Base-by-base conservation (phyloP, 2,888 invertebrate genomes). In the Xestobium rufovillosum region DNA sequence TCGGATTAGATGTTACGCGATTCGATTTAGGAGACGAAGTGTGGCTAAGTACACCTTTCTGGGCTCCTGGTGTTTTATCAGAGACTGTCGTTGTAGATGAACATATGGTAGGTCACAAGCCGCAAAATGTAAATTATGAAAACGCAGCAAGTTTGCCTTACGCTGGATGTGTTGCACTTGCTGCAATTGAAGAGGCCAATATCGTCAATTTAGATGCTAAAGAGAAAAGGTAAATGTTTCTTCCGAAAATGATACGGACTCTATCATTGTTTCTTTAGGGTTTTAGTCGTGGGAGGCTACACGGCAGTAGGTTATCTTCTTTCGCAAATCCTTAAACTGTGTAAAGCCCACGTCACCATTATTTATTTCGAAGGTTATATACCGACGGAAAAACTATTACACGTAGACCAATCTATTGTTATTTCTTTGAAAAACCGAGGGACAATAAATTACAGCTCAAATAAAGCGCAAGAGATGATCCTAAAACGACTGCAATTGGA, bases 21-120 rank as follows among this genome's bases (percentile, higher is more conserved):
- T 67, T 73, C 47, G 69, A 71, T 42, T 63, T 71, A 14, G 73
- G 73, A 4, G 73, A 73, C 47, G 69, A 70, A 51, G 72, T 74
- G 13, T 72, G 69, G 63, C 53, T 70, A 31, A 58, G 62, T 3
- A 61, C 67, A 10, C 70, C 72, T 29, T 66, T 67, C 26, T 73
- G 70, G 67, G 61, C 64, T 15, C 53, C 61, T 30, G 73, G 72
- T 27, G 66, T 69, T 14, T 64, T 70, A 58, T 61, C 68, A 3
- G 69, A 71, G 48, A 68, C 63, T 43, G 60, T 68, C 30, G 65
- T 70, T 31, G 65, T 69, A 13, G 57, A 62, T 26, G 68, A 71
- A 48, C 58, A 53, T 37, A 59, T 59, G 46, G 62, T 70, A 16
- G 64, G 65, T 11, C 63, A 60, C 36, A 70, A 69, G 54, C 73